Base-by-base conservation (phyloP, 2,797 vertebrate genomes). In the Lepilemur septentrionalis region DNA sequence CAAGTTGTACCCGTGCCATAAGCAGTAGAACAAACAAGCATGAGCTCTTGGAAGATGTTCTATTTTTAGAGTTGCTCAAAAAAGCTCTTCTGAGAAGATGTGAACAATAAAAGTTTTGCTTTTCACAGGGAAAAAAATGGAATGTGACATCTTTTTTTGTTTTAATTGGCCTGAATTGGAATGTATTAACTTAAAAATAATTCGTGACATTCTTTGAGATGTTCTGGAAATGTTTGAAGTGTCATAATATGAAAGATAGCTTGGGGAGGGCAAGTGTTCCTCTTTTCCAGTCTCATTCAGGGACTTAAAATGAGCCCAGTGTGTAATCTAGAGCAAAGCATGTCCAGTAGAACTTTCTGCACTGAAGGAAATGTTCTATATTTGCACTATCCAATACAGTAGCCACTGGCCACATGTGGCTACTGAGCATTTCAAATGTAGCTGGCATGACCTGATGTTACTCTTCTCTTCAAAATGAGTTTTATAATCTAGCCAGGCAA, bases 131-230 rank as follows among this genome's bases (percentile, higher is more conserved):
- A 30, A 75, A 48, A 57, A 50, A 55, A 38, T 20, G 30, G 41
- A 61, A 7, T 15, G 12, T 83, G 30, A 41, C 13, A 80, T 46
- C 32, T 80, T 80, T 75, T 67, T 85, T 17, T 70, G 28, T 43
- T 89, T 95, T 69, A 85, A 69, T 69, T 94, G 61, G 67, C 48
- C 67, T 91, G 75, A 88, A 83, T 52, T 81, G 12, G 52, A 95
- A 83, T 73, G 41, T 89, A 87, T 88, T 88, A 55, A 85, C n/a
- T 59, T 93, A 78, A 78, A 93, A 73, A 93, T 80, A 57, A 84
- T 82, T 83, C 61, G 23, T 67, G 67, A n/a, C 61, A 73, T 85
- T 84, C 55, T 80, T 32, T 93, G 48, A 78, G 48, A 38, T 35
- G 14, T 76, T 90, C 55, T 95, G 72, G 22, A 23, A 84, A 63